Evolutionary conservation across 2,888 invertebrate species (phyloP), one percentile per base, ranked within the genome.

Genomic region (Zelleria hepariella): DNA sequence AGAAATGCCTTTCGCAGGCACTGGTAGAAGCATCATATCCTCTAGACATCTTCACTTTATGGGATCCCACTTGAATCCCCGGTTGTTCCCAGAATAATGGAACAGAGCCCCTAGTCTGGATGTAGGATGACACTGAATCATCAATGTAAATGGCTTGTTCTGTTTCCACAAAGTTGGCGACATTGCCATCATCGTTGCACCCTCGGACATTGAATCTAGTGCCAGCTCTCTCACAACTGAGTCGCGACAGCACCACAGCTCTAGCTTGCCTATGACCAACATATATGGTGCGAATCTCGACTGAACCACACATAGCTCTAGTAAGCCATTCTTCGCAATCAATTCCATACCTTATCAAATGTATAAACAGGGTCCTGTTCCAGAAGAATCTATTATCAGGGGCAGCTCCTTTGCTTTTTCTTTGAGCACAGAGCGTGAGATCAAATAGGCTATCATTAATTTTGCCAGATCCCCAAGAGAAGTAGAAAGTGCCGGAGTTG

Each of bases 11-110:
- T 71, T 98, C 95, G 79, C 97, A 98, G 0, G 98, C 98, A 61
- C 98, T 94, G 5, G 95, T 94, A 1, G 98, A 97, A 1, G 98
- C 94, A 83, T 99, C 98, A 78, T 95, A 96, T 0, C 98, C 98
- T 55, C 99, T 91, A 0, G 98, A 98, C 87, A 99, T 93, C 80
- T 97, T 96, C 0, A 99, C 98, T 89, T 98, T 99, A 81, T 99
- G 99, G 0, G 99, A 98, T 8, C 99, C 99, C 47, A 99, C 98
- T 89, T 98, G 97, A 10, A 99, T 94, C 8, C 99, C 99, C 0
- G 99, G 98, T 77, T 99, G 99, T 77, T 99, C 99, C 98, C 99
- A 99, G 86, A 99, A 99, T 23, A 99, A 86, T 0, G 99, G 99
- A 0, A 99, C 98, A 0, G 98, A 98, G 0, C 99, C 99, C 68